These are phyloP conservation scores for Vireo griseus DNA, from an alignment of 2,797 vertebrate species.

Conservation along the genomic window DNA sequence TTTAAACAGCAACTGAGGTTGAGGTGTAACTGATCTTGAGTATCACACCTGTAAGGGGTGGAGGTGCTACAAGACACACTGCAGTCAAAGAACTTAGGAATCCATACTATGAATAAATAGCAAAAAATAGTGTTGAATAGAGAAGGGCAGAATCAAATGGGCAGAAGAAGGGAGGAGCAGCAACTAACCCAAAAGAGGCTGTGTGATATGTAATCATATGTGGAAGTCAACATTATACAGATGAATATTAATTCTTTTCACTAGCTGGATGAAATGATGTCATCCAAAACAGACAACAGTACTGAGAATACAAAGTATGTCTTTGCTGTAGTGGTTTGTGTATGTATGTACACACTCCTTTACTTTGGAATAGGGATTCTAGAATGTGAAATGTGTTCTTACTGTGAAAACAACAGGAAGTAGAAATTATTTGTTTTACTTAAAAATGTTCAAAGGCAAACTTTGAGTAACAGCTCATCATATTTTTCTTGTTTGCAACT, in stretches of 20 bases:
- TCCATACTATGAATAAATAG: background rate
- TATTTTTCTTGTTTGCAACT: background rate
- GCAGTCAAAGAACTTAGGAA: background rate
- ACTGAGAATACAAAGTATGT: background rate
- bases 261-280: background rate
- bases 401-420: background rate
- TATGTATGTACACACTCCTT: background rate
- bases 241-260: background rate
- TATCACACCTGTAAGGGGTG: background rate
- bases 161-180: background rate
- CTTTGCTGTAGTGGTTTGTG: background rate
- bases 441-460: background rate
- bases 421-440: background rate
- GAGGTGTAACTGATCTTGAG: background rate
- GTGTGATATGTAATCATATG: fast-evolving
- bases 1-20: background rate
- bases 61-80: background rate
- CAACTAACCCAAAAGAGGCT: background rate
- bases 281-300: background rate
- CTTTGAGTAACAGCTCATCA: background rate
- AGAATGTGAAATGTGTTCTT: background rate
- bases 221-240: background rate
- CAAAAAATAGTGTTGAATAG: background rate
- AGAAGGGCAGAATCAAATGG: background rate
- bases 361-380: background rate